Evolutionary conservation across 2,888 invertebrate genomes (phyloP).

Genomic region (Rotaria socialis): DNA sequence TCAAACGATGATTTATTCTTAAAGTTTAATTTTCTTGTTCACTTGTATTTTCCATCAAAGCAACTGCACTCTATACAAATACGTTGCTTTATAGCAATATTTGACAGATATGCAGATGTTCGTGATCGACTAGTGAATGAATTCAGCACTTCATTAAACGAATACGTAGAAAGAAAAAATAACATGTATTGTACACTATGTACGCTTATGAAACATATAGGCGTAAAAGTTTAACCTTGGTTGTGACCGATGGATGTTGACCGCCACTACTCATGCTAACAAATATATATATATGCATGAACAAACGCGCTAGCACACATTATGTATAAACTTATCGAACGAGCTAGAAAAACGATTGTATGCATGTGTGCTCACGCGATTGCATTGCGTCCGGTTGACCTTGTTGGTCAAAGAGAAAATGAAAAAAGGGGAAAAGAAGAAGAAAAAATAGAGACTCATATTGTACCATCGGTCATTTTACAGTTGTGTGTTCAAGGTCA

Average conservation of each 20-base stretch:
- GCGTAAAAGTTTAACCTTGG: constrained; percentile 12
- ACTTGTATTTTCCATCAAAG: neutral
- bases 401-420: neutral
- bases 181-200: constrained; percentile 1
- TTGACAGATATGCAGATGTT: neutral
- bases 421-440: neutral
- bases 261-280: neutral
- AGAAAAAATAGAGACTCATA: neutral
- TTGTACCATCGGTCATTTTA: constrained; percentile 15
- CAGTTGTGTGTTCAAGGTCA: constrained; percentile 8
- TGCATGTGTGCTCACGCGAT: neutral
- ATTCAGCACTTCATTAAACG: too few species aligned
- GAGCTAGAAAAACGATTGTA: neutral
- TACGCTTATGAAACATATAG: neutral
- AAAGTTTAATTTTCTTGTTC: neutral
- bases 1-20: neutral
- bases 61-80: neutral
- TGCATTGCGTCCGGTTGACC: constrained; percentile 21
- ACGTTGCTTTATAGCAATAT: neutral
- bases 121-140: neutral
- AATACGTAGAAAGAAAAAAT: neutral
- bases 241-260: constrained; percentile 26
- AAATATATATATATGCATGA: neutral
- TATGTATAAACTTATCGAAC: constrained; percentile 26
- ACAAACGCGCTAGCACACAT: neutral